Base-by-base conservation (phyloP, 2,113 vertebrate genomes). In the Cyrtonyx montezumae region DNA sequence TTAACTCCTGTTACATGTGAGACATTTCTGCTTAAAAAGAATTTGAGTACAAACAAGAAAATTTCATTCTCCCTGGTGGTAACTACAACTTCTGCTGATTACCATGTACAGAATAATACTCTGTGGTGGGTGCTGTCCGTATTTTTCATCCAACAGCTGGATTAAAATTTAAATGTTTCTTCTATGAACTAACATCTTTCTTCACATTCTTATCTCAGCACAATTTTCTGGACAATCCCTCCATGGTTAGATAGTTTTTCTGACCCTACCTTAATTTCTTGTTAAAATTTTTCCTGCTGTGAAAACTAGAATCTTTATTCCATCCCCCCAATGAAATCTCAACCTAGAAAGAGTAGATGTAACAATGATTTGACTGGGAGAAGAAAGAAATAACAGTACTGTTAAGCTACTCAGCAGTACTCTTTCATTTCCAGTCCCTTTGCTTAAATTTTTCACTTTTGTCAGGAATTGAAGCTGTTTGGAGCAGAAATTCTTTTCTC, bases 321-420 rank as follows among this genome's bases (percentile, higher is more conserved):
- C 89, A 94, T 77, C 76, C 76, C 69, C 40, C 66, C 69, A 84
- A 56, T 37, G 87, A 91, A 80, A 75, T 87, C 87, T 91, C 91
- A 94, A 77, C 92, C 93, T 89, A 92, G 91, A 88, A 94, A 92
- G 89, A 92, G 91, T 85, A 92, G 86, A 94, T 87, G 84, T 79
- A 95, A 77, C 62, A 84, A 91, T 86, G 93, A 95, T 90, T 91
- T 73, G 92, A 42, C 63, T 87, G 88, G 48, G 56, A 49, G 18
- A 90, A 93, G 43, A 86, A 94, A 91, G 88, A 94, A 87, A 87
- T 51, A 69, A 83, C 59, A 78, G 56, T 87, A 79, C 51, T 75
- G n/a, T 51, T 71, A 23, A 26, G 42, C 43, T 90, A 90, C 83
- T 94, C 82, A 86, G 66, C 19, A 61, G 21, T 43, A 23, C 11